Base-by-base conservation (phyloP, 2,797 vertebrate genomes). In the Cryptoblepharus egeriae region DNA sequence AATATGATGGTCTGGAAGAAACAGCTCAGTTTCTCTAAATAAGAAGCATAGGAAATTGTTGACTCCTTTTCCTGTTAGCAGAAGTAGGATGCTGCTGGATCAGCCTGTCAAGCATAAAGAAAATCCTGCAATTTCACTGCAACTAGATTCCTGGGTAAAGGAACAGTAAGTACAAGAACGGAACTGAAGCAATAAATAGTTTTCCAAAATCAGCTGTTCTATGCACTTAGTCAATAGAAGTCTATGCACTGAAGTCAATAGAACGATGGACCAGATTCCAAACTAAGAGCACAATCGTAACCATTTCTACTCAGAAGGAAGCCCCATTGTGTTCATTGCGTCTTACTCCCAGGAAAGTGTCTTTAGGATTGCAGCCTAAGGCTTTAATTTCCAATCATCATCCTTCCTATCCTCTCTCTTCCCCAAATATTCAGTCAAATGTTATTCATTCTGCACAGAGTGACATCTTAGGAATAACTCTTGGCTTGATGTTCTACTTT, bases 81-180 rank as follows among this genome's bases (percentile, higher is more conserved):
- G 7, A 72, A 83, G 60, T 42, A 57, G 60, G 49, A 13, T 28
- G 5, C 32, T 77, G 49, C 11, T 64, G 68, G 13, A 71, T 65
- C 45, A 64, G 26, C 37, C 18, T 20, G 63, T 77, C 57, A 83
- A 52, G 49, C 49, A 52, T 15, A 52, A 70, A 49, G 55, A 77
- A 76, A 58, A 70, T 16, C 12, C 35, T 55, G 32, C 72, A 26
- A 83, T 72, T 72, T 77, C 12, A 65, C 32, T 64, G 20, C n/a
- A 57, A 7, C 67, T 71, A 77, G 57, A 11, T 77, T 37, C 76
- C 75, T 77, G 32, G 26, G 9, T 71, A 77, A 77, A n/a, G 67
- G 28, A 72, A 77, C 35, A 30, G 58, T 30, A 28, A 16, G 64
- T 49, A n/a, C 64, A 69, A 35, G 30, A 68, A 75, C 70, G 28